Evolutionary conservation across 1,140 invertebrate genomes (phyloP).

Genomic region (Zeugodacus cucurbitae): DNA sequence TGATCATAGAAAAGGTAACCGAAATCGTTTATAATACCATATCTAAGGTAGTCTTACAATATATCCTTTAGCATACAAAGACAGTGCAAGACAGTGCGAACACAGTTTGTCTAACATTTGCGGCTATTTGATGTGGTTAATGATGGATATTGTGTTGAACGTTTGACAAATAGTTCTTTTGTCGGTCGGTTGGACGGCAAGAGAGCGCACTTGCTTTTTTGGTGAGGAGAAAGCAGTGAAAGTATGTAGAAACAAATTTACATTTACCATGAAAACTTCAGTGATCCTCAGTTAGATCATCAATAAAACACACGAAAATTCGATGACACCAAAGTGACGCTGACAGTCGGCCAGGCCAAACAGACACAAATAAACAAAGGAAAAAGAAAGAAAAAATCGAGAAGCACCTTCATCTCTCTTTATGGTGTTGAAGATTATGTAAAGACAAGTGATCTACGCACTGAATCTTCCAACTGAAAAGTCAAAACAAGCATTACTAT

Average conservation of each 20-base stretch:
- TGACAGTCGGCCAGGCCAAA: not conserved
- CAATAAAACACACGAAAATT: conserved; percentile 18
- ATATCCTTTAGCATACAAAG: conserved; percentile 8
- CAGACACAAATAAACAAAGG: not conserved
- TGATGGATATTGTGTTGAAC: conserved; percentile 30
- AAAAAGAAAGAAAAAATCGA: not conserved
- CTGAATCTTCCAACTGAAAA: not conserved
- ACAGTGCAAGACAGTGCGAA: not conserved
- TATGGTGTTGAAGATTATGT: not conserved
- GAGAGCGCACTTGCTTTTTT: not conserved
- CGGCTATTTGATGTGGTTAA: conserved; percentile 22
- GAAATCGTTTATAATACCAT: not conserved
- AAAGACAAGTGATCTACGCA: not conserved
- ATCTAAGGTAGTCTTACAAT: not conserved
- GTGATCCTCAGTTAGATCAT: not conserved
- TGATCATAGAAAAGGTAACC: conserved; percentile 36
- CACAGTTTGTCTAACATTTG: conserved; percentile 20
- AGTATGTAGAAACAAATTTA: not conserved
- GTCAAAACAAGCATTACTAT: not conserved
- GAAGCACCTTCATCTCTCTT: not conserved
- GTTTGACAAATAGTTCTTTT: conserved; percentile 33
- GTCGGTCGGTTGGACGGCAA: not conserved
- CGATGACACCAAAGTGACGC: conserved; percentile 10
- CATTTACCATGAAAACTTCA: conserved; percentile 16
- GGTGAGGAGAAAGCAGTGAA: not conserved